Evolutionary conservation across 2,113 vertebrate genomes (phyloP), one percentile per base, ranked within the genome.

Genomic region (Donacobius atricapilla): DNA sequence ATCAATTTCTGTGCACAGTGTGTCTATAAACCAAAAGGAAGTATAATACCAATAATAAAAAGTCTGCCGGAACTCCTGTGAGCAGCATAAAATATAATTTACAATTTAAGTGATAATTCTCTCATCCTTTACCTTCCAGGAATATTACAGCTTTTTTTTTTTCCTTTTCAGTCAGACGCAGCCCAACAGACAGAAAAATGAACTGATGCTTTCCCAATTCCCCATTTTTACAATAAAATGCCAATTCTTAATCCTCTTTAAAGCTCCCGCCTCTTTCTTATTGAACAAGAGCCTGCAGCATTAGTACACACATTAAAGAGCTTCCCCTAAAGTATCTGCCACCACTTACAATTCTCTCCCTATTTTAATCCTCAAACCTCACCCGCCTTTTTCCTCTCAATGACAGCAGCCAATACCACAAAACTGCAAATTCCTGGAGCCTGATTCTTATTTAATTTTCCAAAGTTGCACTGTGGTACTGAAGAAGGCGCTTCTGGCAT

Each of bases 211-310:
- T 93, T 71, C 70, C 50, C 77, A 89, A 40, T 58, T 56, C 39
- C 44, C 25, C 2, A 0, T 50, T 86, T 92, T 92, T 61, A 78
- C 70, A 94, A 44, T 10, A 76, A 87, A 96, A 90, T 60, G 35
- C 10, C 40, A 75, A 69, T 60, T 85, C 45, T 85, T 90, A 93
- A 93, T 76, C 48, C 31, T 87, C 87, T 83, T 68, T 33, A 94
- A 60, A 92, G 45, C 79, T 88, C 51, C 82, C 88, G 35, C 15
- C 47, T n/a, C 66, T 64, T 82, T 44, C 81, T 79, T 51, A 85
- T 40, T 30, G 30, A 72, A 65, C 37, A 87, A 50, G 63, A 75
- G 61, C 39, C 71, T 48, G 63, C 56, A 91, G 31, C 48, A 64
- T 27, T 44, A 61, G n/a, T 39, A 69, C 37, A 40, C 40, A 33